phyloP scores from a whole-genome alignment of 2,797 vertebrate species.

The Pyrocephalus nanus region DNA sequence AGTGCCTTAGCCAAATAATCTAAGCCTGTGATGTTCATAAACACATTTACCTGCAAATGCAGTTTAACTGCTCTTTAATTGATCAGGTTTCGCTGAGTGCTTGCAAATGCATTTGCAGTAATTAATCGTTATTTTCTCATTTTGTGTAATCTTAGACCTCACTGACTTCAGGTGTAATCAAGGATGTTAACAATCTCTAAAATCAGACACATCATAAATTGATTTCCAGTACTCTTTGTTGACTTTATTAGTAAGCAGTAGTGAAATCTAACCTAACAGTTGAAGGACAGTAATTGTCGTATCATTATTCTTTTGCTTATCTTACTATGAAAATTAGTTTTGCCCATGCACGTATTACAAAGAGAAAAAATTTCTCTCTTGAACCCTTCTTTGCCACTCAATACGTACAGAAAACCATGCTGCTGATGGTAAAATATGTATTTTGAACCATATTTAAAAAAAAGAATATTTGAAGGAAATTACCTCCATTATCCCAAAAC shows the following conservation, averaged over 20 bases:
- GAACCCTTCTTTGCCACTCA: background rate
- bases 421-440: background rate
- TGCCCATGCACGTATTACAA: background rate
- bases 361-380: background rate
- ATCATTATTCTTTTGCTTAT: background rate
- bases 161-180: background rate
- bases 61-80: background rate
- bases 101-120: background rate
- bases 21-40: background rate
- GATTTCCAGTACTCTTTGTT: background rate
- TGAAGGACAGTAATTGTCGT: background rate
- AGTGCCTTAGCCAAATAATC: background rate
- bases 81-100: rapidly evolving
- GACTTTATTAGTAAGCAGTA: background rate
- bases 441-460: background rate
- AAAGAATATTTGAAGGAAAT: background rate
- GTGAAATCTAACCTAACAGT: background rate
- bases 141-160: background rate
- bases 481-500: background rate
- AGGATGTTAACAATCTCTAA: background rate
- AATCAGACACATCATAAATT: background rate
- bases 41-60: background rate
- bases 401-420: background rate
- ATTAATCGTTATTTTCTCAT: background rate
- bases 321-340: background rate